Evolutionary conservation across 2,113 vertebrate species (phyloP).

Genomic region (Murina feae): DNA sequence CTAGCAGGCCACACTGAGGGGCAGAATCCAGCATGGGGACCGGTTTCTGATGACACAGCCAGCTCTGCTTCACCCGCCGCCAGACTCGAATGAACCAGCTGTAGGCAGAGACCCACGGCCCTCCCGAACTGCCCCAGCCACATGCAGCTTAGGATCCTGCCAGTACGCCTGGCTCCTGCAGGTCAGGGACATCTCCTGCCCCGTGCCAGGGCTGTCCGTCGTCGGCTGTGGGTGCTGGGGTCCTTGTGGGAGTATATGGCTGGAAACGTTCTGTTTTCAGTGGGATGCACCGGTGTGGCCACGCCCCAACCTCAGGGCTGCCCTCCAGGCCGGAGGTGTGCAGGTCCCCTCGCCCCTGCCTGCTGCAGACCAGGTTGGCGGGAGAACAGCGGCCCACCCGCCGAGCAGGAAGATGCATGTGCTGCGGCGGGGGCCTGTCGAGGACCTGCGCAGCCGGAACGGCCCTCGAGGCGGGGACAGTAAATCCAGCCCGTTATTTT

Average conservation of each 20-base stretch:
- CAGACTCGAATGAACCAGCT: background rate
- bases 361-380: background rate
- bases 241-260: too few relatives aligned
- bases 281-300: accelerated
- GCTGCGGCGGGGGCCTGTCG: slow-evolving; percentile 33
- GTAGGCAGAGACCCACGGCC: background rate
- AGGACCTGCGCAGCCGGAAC: slow-evolving; percentile 32
- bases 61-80: background rate
- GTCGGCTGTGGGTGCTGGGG: background rate
- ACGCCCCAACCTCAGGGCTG: background rate
- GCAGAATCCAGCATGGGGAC: accelerated
- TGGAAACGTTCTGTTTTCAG: background rate
- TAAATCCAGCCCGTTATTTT: slow-evolving; percentile 75
- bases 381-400: background rate
- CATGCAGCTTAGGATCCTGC: background rate
- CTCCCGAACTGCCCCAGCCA: background rate
- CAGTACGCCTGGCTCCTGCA: background rate
- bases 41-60: accelerated
- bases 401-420: background rate
- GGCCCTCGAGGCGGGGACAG: slow-evolving; percentile 50
- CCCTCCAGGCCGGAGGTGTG: background rate
- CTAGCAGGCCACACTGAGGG: accelerated
- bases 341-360: background rate
- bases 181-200: too few relatives aligned
- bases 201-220: background rate